Evolutionary conservation across 2,797 vertebrate species (phyloP).

Genomic region (Acanthurus lineatus): DNA sequence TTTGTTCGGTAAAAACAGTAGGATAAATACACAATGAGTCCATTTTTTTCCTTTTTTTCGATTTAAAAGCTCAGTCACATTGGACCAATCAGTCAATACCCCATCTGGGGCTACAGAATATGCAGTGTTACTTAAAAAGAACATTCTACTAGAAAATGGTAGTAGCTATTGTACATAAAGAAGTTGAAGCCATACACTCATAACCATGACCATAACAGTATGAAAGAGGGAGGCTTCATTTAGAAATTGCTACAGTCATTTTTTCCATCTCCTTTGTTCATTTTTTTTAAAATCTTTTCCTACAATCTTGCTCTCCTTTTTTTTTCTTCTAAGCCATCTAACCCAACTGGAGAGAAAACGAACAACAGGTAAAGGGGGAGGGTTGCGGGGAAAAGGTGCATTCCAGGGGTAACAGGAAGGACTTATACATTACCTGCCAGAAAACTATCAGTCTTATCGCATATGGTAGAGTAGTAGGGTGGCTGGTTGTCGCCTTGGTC

Average conservation of each 20-base stretch:
- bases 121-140: constrained; percentile 85
- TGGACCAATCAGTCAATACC: constrained; percentile 82
- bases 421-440: constrained; percentile 92
- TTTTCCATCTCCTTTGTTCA: constrained; percentile 70
- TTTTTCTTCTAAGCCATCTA: constrained; percentile 76
- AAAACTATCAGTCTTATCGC: constrained; percentile 90
- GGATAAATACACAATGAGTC: constrained; percentile 90
- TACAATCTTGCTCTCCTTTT: constrained; percentile 71
- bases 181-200: constrained; percentile 83
- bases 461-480: constrained; percentile 87
- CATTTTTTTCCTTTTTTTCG: constrained; percentile 63
- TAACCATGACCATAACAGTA: constrained; percentile 79
- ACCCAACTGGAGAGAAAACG: constrained; percentile 82
- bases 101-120: constrained; percentile 75
- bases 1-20: constrained; percentile 89
- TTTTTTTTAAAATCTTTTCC: constrained; percentile 62
- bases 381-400: constrained; percentile 83
- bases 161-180: constrained; percentile 84
- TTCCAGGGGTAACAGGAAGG: constrained; percentile 75
- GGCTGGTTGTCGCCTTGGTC: constrained; percentile 77
- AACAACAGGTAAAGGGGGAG: constrained; percentile 73
- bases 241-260: constrained; percentile 85
- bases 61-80: constrained; percentile 81
- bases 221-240: constrained; percentile 84
- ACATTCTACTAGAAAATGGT: constrained; percentile 88